Conservation (phyloP, 2,113 vertebrate genomes). For the Hemicordylus capensis region DNA sequence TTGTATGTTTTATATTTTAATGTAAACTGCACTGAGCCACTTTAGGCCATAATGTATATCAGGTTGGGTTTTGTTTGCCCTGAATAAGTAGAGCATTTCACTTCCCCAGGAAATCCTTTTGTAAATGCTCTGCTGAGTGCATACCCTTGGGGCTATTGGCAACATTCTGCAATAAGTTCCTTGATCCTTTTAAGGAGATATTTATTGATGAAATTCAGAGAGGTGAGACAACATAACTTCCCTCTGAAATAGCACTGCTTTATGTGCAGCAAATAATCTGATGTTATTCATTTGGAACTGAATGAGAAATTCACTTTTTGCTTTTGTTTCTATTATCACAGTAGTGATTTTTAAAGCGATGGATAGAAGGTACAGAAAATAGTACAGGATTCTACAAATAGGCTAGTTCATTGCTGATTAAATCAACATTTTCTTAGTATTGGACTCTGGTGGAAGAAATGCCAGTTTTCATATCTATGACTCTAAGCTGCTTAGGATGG, state of each 20-base stretch:
- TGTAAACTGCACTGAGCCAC: too few relatives aligned
- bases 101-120: constrained; percentile 56
- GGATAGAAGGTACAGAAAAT: too few relatives aligned
- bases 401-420: not conserved
- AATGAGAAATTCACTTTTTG: constrained; percentile 37
- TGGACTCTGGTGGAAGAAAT: not conserved
- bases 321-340: too few relatives aligned
- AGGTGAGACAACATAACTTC: not conserved
- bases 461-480: not conserved
- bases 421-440: not conserved
- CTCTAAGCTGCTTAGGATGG: not conserved
- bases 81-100: constrained; percentile 55
- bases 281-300: not conserved
- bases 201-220: constrained; percentile 18
- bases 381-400: too few relatives aligned
- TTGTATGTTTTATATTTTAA: too few relatives aligned
- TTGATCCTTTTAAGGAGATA: constrained; percentile 36
- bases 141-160: constrained; percentile 44
- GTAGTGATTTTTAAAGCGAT: too few relatives aligned
- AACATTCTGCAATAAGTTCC: constrained; percentile 41
- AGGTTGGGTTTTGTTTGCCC: constrained; percentile 11
- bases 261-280: not conserved
- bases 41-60: too few relatives aligned
- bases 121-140: constrained; percentile 33
- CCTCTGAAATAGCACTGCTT: constrained; percentile 31